Evolutionary conservation across 2,113 vertebrate species (phyloP).

Genomic region (Cavia porcellus): DNA sequence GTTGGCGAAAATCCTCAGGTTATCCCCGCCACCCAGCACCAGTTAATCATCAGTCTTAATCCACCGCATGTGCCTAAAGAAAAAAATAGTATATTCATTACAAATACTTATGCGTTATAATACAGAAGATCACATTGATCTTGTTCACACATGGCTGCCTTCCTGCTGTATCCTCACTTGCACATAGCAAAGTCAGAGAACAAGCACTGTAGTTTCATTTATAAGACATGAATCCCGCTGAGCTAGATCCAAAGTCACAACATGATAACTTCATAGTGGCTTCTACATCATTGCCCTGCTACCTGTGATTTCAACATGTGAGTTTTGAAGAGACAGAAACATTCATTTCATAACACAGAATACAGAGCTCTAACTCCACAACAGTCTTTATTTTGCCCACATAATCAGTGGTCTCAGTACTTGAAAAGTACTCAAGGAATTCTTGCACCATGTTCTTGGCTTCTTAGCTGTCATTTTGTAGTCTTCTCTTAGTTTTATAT

Average conservation of each 20-base stretch:
- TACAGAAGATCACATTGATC: not conserved
- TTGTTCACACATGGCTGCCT: not conserved
- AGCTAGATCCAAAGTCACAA: not conserved
- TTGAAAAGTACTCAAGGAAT: not conserved
- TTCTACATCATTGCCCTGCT: fast-evolving
- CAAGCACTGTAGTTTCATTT: not conserved
- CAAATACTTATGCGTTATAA: not conserved
- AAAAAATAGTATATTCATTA: not conserved
- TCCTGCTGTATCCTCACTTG: too few species aligned
- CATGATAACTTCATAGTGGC: too few species aligned
- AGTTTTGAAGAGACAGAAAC: not conserved
- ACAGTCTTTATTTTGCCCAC: not conserved
- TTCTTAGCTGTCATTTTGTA: not conserved
- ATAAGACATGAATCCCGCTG: not conserved
- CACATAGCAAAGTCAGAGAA: too few species aligned
- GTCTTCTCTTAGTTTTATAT: not conserved
- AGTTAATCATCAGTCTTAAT: too few species aligned
- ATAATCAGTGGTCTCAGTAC: not conserved
- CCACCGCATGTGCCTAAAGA: not conserved
- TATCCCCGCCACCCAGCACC: too few species aligned
- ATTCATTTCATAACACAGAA: not conserved
- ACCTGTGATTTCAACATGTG: not conserved
- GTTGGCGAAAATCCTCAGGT: too few species aligned
- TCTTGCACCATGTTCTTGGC: not conserved
- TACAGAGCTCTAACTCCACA: not conserved